phyloP scores from a whole-genome alignment of 2,888 invertebrate species.

The Patella depressa region DNA sequence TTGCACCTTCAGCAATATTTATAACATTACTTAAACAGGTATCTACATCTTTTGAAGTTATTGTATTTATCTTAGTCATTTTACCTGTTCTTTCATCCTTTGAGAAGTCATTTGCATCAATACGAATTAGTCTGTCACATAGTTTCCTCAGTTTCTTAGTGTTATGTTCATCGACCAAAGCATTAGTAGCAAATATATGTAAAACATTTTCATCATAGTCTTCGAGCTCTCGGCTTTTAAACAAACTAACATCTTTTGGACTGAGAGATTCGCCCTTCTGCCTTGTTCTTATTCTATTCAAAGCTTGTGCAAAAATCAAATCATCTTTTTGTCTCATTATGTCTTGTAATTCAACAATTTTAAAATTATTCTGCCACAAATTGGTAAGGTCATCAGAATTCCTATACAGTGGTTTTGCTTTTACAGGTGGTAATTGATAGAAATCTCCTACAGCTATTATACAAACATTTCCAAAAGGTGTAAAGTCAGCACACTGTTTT shows the following conservation, averaged over 20 bases:
- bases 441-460: too few relatives aligned
- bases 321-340: conserved; percentile 33
- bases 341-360: conserved; percentile 26
- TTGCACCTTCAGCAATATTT: conserved; percentile 9
- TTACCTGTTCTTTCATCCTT: conserved; percentile 26
- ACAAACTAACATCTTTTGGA: conserved; percentile 6
- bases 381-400: neutral
- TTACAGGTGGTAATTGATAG: conserved; percentile 19
- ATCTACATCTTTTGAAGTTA: neutral
- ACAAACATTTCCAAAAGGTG: too few relatives aligned
- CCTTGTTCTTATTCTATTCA: conserved; percentile 28
- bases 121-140: conserved; percentile 10
- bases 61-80: neutral
- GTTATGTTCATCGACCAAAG: conserved; percentile 26
- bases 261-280: conserved; percentile 13
- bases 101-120: conserved; percentile 27
- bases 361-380: conserved; percentile 31
- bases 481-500: too few relatives aligned
- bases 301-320: conserved; percentile 20
- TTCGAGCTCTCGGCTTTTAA: conserved; percentile 20
- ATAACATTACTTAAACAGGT: conserved; percentile 12
- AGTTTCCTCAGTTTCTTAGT: conserved; percentile 10
- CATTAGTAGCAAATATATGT: conserved; percentile 32
- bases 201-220: conserved; percentile 20
- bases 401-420: conserved; percentile 8